phyloP scores from a whole-genome alignment of 2,113 vertebrate species.

The Solenodon paradoxus region DNA sequence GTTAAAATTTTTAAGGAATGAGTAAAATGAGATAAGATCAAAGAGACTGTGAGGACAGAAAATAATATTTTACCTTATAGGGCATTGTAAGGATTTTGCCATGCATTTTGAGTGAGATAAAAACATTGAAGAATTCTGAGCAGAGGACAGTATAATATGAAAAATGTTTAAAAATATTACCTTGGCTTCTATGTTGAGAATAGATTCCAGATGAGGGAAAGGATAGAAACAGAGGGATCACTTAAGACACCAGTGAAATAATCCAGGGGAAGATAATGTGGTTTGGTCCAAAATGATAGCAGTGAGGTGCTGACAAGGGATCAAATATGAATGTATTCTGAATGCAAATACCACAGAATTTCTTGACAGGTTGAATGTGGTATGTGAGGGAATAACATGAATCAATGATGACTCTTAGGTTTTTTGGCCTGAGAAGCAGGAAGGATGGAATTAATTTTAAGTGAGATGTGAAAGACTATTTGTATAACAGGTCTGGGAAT shows the following conservation, averaged over 20 bases:
- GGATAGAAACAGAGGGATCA: neutral
- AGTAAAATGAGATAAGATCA: neutral
- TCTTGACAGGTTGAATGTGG: neutral
- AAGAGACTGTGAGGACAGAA: neutral
- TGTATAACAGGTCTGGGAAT: neutral
- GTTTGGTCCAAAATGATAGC: neutral
- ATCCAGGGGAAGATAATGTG: neutral
- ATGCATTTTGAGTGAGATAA: neutral
- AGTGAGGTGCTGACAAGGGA: neutral
- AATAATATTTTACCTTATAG: neutral
- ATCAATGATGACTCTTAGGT: neutral
- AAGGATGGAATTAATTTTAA: neutral
- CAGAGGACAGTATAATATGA: neutral
- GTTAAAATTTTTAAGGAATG: no score
- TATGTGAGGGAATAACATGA: neutral
- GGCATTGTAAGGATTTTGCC: neutral
- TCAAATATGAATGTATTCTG: neutral
- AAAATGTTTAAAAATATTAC: neutral
- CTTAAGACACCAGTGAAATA: neutral
- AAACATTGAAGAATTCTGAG: neutral
- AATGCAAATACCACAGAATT: neutral
- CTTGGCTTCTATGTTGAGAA: neutral
- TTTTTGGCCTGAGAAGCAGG: neutral
- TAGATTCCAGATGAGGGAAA: neutral
- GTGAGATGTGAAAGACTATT: neutral